Conservation (phyloP, 1,140 invertebrate genomes). For the Pectinophora gossypiella region DNA sequence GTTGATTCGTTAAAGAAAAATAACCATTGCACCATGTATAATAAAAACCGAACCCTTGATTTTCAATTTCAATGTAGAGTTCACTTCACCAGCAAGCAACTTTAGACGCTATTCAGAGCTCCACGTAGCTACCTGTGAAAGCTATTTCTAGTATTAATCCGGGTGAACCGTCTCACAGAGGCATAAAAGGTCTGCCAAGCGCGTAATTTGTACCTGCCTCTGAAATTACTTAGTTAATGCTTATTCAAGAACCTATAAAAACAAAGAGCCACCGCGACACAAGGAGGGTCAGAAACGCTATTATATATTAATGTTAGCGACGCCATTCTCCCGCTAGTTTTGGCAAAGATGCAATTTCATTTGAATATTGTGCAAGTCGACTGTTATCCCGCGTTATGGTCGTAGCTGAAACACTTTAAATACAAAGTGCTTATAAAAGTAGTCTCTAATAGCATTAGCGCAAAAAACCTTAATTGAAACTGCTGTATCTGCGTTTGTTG, state of each 20-base stretch:
- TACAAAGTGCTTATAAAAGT: constrained; percentile 68
- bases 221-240: constrained; percentile 49
- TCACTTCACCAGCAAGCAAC: constrained; percentile 5
- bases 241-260: constrained; percentile 63
- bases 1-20: too few relatives aligned
- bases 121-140: constrained; percentile 3
- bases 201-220: constrained; percentile 34
- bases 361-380: constrained; percentile 72
- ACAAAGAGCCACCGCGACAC: constrained; percentile 50
- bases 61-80: background rate
- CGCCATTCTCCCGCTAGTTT: constrained; percentile 68
- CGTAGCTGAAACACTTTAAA: constrained; percentile 63
- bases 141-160: constrained; percentile 2
- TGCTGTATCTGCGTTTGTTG: constrained; percentile 7
- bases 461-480: constrained; percentile 29
- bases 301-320: constrained; percentile 71
- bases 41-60: background rate
- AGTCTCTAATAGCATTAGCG: constrained; percentile 22
- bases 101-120: constrained; percentile 10
- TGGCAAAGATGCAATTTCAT: constrained; percentile 75
- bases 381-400: constrained; percentile 61
- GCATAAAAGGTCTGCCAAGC: constrained; percentile 20
- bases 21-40: too few relatives aligned
- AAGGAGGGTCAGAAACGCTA: constrained; percentile 60
- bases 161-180: constrained; percentile 13